Base-by-base conservation (phyloP, 2,888 invertebrate species). In the Apomyelois bistriatella region DNA sequence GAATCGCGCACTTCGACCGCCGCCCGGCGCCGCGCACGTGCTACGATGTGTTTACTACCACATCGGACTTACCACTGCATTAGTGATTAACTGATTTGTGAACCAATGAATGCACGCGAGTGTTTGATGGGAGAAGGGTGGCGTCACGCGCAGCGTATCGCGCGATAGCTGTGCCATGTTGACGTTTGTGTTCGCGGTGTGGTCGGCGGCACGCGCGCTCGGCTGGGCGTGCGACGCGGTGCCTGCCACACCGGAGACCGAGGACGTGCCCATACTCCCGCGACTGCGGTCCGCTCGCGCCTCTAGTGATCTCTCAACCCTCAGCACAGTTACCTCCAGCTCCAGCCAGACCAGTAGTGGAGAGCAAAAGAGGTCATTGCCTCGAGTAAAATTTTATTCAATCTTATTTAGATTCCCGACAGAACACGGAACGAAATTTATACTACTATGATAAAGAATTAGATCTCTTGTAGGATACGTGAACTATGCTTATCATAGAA, bases 141-240 rank as follows among this genome's bases (percentile, higher is more conserved):
- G 72, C 68, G 82, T 66, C 70, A 79, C 60, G 70, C 66, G 58
- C 61, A 73, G 66, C 76, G 81, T 61, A 77, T 74, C 74, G 76
- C 74, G 64, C 79, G 84, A 65, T 84, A 85, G 78, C 64, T 61
- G 70, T 69, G 72, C 62, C 58, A 93, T 93, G 93, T 84, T 93
- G 82, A 92, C 93, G 73, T 79, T 93, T 72, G 89, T 93, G 70
- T 91, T 92, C 73, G 90, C 93, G 81, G 82, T 92, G 84, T 93
- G 93, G 93, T 91, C 92, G 71, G 89, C 91, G 64, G 91, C 92
- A 74, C 92, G 93, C 77, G 92, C 92, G 82, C 83, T 93, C 70
- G 85, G 90, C 71, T 85, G 83, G 85, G 69, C 81, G 61, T 75
- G 76, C 72, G 85, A 82, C 52, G 66, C 68, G 52, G 70, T 61